These are phyloP conservation scores for Sinocyclocheilus rhinocerous DNA, from an alignment of 2,113 vertebrate species.

Conservation along the genomic window DNA sequence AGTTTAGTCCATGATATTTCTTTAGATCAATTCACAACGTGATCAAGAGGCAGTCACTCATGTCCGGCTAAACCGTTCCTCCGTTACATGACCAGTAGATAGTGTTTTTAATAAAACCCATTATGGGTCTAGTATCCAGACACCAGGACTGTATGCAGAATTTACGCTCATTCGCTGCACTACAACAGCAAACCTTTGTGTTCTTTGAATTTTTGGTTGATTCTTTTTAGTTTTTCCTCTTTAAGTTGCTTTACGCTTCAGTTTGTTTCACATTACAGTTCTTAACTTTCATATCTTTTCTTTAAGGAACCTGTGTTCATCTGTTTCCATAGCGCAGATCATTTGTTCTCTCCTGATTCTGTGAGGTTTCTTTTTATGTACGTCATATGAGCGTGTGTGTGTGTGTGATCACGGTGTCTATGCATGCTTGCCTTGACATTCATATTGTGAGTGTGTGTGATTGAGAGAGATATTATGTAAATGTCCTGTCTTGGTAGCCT, in stretches of 20 bases:
- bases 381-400: background rate
- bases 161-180: background rate
- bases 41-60: background rate
- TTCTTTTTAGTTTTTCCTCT: too few relatives aligned
- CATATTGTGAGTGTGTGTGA: background rate
- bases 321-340: background rate
- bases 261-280: too few relatives aligned
- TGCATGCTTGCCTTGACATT: background rate
- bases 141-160: background rate
- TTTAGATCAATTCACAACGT: background rate
- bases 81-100: background rate
- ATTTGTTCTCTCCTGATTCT: background rate
- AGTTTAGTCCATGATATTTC: conserved; percentile 5
- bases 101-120: background rate
- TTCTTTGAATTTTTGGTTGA: background rate
- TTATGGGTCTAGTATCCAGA: background rate
- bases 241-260: too few relatives aligned
- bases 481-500: background rate
- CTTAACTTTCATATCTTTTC: too few relatives aligned
- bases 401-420: background rate
- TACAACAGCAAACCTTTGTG: background rate
- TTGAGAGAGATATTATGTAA: background rate
- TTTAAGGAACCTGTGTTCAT: too few relatives aligned
- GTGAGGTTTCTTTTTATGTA: conserved; percentile 21
- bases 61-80: background rate